phyloP scores from a whole-genome alignment of 1,140 invertebrate genomes.

The Kradibia gibbosae region DNA sequence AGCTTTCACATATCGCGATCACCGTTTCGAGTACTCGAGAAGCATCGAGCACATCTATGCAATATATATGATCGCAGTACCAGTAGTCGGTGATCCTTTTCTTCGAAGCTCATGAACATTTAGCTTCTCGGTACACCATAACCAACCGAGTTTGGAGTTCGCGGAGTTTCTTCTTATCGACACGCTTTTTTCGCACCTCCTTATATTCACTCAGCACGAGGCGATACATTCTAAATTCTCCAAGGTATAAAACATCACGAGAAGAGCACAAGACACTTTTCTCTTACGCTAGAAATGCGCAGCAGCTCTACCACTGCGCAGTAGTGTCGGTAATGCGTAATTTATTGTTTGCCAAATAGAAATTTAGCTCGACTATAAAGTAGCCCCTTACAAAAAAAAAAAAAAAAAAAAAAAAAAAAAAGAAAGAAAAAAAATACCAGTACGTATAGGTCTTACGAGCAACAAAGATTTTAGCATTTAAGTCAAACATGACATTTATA shows the following conservation, averaged over 20 bases:
- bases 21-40: slow-evolving; percentile 32
- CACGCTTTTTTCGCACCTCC: slow-evolving; percentile 22
- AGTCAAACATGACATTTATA: no score
- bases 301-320: background rate
- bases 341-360: background rate
- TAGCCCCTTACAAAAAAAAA: no score
- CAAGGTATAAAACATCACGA: slow-evolving; percentile 14
- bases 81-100: slow-evolving; percentile 12
- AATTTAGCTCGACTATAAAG: background rate
- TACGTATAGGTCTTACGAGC: no score
- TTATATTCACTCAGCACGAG: slow-evolving; percentile 35
- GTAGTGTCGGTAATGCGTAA: background rate
- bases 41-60: slow-evolving; percentile 47
- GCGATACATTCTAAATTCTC: slow-evolving; percentile 31
- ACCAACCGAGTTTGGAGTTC: background rate
- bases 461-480: no score
- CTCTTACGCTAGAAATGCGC: slow-evolving; percentile 8
- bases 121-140: slow-evolving; percentile 55
- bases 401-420: no score
- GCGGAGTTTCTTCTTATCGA: background rate
- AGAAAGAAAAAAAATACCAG: no score
- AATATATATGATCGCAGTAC: slow-evolving; percentile 3
- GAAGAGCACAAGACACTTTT: background rate
- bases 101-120: slow-evolving; percentile 62
- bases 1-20: background rate